A percentile compares a stretch with the other conserved stretches of the same genome.
phyloP scores from a whole-genome alignment of 2,797 vertebrate genomes.

The Nothura maculosa region DNA sequence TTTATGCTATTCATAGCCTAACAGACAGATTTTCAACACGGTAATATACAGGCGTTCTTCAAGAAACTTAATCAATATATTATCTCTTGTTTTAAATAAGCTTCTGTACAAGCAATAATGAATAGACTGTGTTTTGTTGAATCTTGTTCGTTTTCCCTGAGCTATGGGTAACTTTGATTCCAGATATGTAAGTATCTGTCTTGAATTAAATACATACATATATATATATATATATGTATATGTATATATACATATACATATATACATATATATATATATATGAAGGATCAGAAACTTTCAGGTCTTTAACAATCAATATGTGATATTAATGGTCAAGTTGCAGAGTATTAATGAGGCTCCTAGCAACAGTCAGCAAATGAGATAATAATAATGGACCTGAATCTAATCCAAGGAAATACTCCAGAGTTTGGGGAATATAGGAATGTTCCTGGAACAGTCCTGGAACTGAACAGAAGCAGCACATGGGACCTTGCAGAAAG shows the following conservation, averaged over 20 bases:
- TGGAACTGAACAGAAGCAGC: background rate
- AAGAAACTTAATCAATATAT: slow-evolving; percentile 68
- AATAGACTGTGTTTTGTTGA: slow-evolving; percentile 49
- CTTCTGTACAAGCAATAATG: slow-evolving; percentile 33
- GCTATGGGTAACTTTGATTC: slow-evolving; percentile 53
- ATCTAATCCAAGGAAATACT: slow-evolving; percentile 23
- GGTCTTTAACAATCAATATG: slow-evolving; percentile 73
- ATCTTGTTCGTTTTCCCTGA: slow-evolving; percentile 56
- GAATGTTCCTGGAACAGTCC: background rate
- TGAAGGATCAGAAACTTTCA: slow-evolving; percentile 69
- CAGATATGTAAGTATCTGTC: slow-evolving; percentile 16
- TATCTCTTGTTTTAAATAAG: slow-evolving; percentile 67
- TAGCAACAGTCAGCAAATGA: slow-evolving; percentile 81
- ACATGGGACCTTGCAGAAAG: background rate
- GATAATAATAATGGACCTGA: slow-evolving; percentile 61
- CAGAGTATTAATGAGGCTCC: slow-evolving; percentile 76
- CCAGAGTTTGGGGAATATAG: background rate
- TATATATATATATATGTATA: too few species aligned
- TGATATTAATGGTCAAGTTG: slow-evolving; percentile 77
- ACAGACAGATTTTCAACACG: slow-evolving; percentile 59
- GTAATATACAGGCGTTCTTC: slow-evolving; percentile 67
- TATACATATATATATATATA: slow-evolving; percentile 29
- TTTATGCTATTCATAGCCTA: slow-evolving; percentile 59
- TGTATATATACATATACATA: too few species aligned
- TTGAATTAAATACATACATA: slow-evolving; percentile 7